Percentiles rank a stretch among this genome's conserved stretches.
These are phyloP conservation scores for Ranitomeya variabilis DNA, from an alignment of 2,113 vertebrate genomes.

Conservation along the genomic window DNA sequence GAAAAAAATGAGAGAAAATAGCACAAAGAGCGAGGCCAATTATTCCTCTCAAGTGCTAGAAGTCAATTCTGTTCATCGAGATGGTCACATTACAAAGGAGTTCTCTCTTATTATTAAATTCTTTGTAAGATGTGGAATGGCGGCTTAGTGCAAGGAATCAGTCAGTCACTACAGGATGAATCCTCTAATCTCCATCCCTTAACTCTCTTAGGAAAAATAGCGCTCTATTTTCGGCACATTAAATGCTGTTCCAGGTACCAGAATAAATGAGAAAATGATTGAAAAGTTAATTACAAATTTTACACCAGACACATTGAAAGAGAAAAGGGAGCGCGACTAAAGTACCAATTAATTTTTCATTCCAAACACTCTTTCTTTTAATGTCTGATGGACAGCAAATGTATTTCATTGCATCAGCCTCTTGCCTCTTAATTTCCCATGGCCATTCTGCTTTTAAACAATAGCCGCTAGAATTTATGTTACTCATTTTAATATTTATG, in stretches of 20 bases:
- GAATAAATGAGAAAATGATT: conserved; percentile 59
- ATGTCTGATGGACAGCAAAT: conserved; percentile 45
- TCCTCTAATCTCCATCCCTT: conserved; percentile 53
- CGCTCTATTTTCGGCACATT: conserved; percentile 50
- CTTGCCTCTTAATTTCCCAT: conserved; percentile 21
- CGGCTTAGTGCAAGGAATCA: conserved; percentile 39
- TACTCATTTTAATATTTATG: conserved; percentile 32
- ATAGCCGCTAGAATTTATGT: conserved; percentile 17
- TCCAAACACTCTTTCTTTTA: conserved; percentile 51
- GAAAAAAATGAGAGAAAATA: background rate
- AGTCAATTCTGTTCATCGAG: conserved; percentile 32
- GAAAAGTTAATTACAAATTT: conserved; percentile 59
- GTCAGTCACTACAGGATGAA: conserved; percentile 46
- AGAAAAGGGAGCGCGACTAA: conserved; percentile 52
- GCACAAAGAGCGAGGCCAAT: background rate
- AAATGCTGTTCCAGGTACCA: conserved; percentile 55
- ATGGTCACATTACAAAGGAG: conserved; percentile 44
- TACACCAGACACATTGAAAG: conserved; percentile 55
- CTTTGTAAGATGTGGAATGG: conserved; percentile 29
- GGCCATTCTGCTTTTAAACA: conserved; percentile 24
- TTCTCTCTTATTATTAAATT: conserved; percentile 42
- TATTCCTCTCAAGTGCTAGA: conserved; percentile 20
- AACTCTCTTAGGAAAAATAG: conserved; percentile 55
- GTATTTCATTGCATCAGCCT: conserved; percentile 31
- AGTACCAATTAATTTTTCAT: conserved; percentile 56